Evolutionary conservation across 2,888 invertebrate species (phyloP).

Genomic region (Tipula helvola): DNA sequence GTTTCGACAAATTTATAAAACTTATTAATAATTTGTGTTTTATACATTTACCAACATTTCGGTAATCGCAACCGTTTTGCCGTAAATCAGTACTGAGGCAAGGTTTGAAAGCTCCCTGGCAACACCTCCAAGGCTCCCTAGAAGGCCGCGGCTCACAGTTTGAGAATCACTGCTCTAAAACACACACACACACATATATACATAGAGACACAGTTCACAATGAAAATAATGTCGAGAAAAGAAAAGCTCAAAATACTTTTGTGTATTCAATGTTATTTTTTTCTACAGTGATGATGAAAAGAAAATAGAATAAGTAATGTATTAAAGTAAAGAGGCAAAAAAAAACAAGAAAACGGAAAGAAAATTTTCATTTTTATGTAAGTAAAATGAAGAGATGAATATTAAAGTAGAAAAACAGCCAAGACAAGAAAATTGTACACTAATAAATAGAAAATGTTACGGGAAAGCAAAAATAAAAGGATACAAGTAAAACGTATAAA

Average conservation of each 20-base stretch:
- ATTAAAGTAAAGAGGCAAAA: background rate
- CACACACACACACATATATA: too few relatives aligned
- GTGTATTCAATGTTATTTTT: background rate
- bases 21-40: too few relatives aligned
- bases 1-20: too few relatives aligned
- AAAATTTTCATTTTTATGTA: background rate
- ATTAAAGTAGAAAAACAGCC: background rate
- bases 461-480: background rate
- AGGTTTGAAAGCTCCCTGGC: too few relatives aligned
- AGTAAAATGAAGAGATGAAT: slow-evolving; percentile 4
- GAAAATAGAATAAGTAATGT: slow-evolving; percentile 4
- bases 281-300: background rate
- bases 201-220: background rate
- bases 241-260: background rate
- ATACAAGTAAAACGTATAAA: background rate
- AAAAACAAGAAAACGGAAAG: background rate
- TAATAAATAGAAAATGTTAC: background rate
- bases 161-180: too few relatives aligned
- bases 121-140: too few relatives aligned
- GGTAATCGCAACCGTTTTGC: too few relatives aligned
- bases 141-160: too few relatives aligned
- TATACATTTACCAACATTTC: too few relatives aligned
- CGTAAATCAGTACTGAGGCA: too few relatives aligned
- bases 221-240: background rate
- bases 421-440: background rate